Base-by-base conservation (phyloP, 2,797 vertebrate species). In the Phrynocephalus forsythii region DNA sequence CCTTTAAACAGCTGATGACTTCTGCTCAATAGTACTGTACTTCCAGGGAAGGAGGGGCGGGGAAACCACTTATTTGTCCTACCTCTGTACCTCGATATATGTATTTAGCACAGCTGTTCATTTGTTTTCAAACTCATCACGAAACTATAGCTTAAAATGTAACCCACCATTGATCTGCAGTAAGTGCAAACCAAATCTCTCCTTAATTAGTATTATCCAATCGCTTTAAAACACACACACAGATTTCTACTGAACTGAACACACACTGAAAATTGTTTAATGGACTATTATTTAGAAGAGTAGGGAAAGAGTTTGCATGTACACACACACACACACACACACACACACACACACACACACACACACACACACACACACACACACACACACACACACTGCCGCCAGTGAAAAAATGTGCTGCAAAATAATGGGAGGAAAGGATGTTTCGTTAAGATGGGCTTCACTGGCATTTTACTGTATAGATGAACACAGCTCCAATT, bases 181-280 rank as follows among this genome's bases (percentile, higher is more conserved):
- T 95, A 97, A 98, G 96, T 97, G 95, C 96, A 96, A 97, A 97
- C 95, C 97, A 97, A 97, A 96, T 97, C 96, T 97, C 95, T 93
- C 95, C 97, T 98, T 98, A 98, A 98, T 98, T 98, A 98, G 97
- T 96, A 97, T 96, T 97, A 96, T 96, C 95, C 96, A 96, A 97
- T 96, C 96, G 94, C 96, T 44, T 44, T 44, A 44, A 44, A 44
- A 44, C 38, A 44, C 38, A 44, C 38, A 44, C 3, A 44, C 1
- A 44, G 95, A 96, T 97, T 96, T 97, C 94, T 94, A 93, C 94
- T 94, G 97, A 96, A 93, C 94, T 94, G 97, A 96, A 95, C 95
- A 96, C 95, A 96, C 93, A 96, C 96, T 97, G 95, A 95, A 94
- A 96, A 96, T 94, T 95, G 94, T 96, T 97, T 97, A 97, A 97